A percentile compares a stretch with the other conserved stretches of the same genome.
Conservation (phyloP, 2,113 vertebrate species). For the Eleginops maclovinus region DNA sequence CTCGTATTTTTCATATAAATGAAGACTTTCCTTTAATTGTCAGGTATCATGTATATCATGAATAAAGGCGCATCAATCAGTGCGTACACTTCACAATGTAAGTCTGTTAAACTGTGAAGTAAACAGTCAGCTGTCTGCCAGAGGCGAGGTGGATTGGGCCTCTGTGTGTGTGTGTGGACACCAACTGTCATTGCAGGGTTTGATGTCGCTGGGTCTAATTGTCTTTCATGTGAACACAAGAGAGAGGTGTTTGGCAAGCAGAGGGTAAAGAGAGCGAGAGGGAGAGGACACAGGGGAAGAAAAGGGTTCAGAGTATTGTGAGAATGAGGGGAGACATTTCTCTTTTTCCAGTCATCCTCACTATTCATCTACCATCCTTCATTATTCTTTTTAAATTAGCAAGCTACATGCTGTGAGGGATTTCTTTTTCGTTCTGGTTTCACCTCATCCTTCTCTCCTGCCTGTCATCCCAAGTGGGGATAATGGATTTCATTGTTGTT, state of each 20-base stretch:
- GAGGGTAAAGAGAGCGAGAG: slow-evolving; percentile 77
- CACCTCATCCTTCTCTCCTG: background rate
- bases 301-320: slow-evolving; percentile 74
- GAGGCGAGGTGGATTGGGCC: background rate
- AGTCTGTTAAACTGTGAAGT: slow-evolving; percentile 60
- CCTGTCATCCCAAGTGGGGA: background rate
- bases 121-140: slow-evolving; percentile 64
- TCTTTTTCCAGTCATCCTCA: too few species aligned
- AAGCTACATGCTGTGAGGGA: slow-evolving; percentile 88
- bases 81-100: background rate
- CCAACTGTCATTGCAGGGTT: slow-evolving; percentile 91
- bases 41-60: slow-evolving; percentile 86
- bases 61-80: slow-evolving; percentile 87
- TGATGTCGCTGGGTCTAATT: slow-evolving; percentile 93
- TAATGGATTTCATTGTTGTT: background rate
- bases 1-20: slow-evolving; percentile 49
- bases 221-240: slow-evolving; percentile 93
- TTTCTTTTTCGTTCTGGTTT: background rate
- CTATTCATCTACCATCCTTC: slow-evolving; percentile 77
- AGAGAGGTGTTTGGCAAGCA: slow-evolving; percentile 76
- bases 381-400: slow-evolving; percentile 95
- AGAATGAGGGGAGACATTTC: slow-evolving; percentile 69
- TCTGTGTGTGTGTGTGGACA: slow-evolving; percentile 17
- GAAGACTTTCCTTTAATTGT: slow-evolving; percentile 76
- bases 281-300: slow-evolving; percentile 75